Evolutionary conservation across 2,797 vertebrate species (phyloP).

Genomic region (Percopsis omiscomaycus): DNA sequence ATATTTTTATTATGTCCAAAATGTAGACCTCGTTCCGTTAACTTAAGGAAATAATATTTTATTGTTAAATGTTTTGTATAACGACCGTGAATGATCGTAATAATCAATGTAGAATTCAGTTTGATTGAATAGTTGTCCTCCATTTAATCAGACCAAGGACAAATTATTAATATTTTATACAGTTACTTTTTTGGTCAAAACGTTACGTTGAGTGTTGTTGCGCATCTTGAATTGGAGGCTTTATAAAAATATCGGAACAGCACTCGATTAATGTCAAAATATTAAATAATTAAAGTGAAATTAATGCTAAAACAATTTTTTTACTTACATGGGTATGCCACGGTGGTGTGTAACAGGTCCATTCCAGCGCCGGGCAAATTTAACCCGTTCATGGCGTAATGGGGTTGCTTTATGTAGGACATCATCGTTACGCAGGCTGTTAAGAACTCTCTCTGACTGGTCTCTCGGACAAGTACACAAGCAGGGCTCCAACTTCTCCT

Average conservation of each 20-base stretch:
- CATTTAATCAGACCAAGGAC: no score
- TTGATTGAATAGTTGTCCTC: no score
- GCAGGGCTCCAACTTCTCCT: conserved; percentile 36
- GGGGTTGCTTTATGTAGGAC: conserved; percentile 91
- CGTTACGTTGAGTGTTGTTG: conserved; percentile 11
- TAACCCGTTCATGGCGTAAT: conserved; percentile 88
- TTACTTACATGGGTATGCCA: conserved; percentile 87
- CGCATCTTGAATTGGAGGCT: neutral
- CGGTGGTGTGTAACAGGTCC: conserved; percentile 86
- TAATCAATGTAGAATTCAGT: no score
- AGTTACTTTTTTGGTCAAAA: no score
- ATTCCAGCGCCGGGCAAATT: conserved; percentile 82
- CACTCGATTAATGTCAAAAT: neutral
- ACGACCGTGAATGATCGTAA: no score
- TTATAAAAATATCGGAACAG: neutral
- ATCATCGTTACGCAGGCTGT: conserved; percentile 79
- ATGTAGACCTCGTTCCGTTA: no score
- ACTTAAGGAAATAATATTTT: no score
- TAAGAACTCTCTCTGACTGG: conserved; percentile 57
- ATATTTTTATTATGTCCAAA: no score
- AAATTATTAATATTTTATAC: no score
- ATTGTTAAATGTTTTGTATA: no score
- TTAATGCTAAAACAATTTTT: conserved; percentile 29
- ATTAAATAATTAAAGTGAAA: neutral
- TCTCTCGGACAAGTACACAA: conserved; percentile 52